Percentiles rank a stretch among this genome's conserved stretches.
These are phyloP conservation scores for Rhorus exstirpatorius DNA, from an alignment of 2,888 invertebrate species.

Conservation along the genomic window DNA sequence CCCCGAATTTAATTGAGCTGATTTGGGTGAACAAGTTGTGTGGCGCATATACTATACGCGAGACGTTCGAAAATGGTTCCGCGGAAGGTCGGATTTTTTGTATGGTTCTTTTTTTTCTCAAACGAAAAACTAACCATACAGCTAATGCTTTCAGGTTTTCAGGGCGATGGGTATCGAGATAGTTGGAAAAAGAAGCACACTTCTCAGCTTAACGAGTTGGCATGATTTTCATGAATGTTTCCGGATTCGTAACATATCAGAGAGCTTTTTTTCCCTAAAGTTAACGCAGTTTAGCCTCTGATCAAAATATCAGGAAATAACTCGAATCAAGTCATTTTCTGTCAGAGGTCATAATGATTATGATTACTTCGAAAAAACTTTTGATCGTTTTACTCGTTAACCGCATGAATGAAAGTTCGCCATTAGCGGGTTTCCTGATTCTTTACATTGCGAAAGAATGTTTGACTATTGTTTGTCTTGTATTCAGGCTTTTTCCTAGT, in stretches of 20 bases:
- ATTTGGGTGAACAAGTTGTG: constrained; percentile 50
- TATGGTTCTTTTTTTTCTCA: background rate
- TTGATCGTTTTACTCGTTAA: too few species aligned
- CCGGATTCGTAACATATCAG: too few species aligned
- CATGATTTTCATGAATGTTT: background rate
- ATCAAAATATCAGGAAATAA: too few species aligned
- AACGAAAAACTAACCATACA: constrained; percentile 1
- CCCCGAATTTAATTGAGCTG: constrained; percentile 64
- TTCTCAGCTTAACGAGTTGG: background rate
- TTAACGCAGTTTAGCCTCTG: too few species aligned
- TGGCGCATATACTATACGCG: constrained; percentile 11
- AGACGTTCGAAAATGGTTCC: constrained; percentile 54
- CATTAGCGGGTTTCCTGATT: too few species aligned
- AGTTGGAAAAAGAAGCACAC: background rate
- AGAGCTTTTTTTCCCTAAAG: too few species aligned
- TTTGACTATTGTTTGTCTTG: too few species aligned
- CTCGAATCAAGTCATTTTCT: too few species aligned
- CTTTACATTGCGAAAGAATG: too few species aligned
- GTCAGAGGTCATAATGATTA: background rate
- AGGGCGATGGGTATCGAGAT: background rate
- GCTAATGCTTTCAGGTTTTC: constrained; percentile 18
- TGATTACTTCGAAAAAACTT: background rate
- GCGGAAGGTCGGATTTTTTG: constrained; percentile 52
- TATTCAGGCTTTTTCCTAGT: background rate
- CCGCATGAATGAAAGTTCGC: too few species aligned